Base-by-base conservation (phyloP, 2,797 vertebrate species). In the Gymnopithys bicolor region DNA sequence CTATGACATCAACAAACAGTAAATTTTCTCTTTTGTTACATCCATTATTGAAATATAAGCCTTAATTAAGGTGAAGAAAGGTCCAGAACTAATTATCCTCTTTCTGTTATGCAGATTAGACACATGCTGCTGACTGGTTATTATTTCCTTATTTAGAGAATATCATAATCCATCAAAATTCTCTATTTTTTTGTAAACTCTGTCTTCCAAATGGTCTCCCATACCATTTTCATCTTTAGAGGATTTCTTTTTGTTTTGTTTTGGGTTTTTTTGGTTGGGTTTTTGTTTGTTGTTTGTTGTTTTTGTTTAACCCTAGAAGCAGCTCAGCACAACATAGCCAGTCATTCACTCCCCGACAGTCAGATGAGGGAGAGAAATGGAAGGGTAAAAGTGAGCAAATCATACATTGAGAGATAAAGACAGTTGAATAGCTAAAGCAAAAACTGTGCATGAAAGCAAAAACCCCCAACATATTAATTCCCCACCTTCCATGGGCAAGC, bases 401-500 rank as follows among this genome's bases (percentile, higher is more conserved):
- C 23, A 24, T 53, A 23, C 23, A 13, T 5, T 70, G 51, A 69
- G 8, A 0, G 0, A 37, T 18, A 87, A 75, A 74, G 46, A 30
- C 5, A 16, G 11, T 52, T 70, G 43, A 19, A 52, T 24, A 56
- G 13, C 24, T 45, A 58, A 66, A 66, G 10, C 8, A 78, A 59
- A 91, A 85, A 1, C 2, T 46, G 5, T n/a, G 9, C 37, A 37
- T 37, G 37, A 37, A 37, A 37, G 37, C 10, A 37, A 37, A 37
- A 37, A 37, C 37, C 37, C 37, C 37, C 3, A 25, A 51, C 10
- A 55, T 69, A 64, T 18, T 35, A 3, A 12, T 82, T 35, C 13
- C 28, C 4, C 9, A 10, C 11, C 55, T 78, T 18, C 25, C 30
- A 49, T 3, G 1, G 1, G 9, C 10, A 43, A 1, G 9, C 7